phyloP scores from a whole-genome alignment of 2,113 vertebrate genomes.

The Mobula birostris region DNA sequence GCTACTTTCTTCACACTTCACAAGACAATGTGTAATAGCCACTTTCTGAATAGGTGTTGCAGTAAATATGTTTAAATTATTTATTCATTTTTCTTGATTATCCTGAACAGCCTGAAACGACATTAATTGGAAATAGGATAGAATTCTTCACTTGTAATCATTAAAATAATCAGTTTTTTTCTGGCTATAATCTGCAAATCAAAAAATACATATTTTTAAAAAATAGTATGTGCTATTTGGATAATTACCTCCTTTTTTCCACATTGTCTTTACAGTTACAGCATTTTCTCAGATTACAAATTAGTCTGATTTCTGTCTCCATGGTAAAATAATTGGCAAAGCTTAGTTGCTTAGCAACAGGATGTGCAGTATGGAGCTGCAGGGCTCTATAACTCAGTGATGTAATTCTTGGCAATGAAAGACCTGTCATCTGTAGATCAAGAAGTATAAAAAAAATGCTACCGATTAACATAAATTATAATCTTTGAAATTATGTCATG shows the following conservation, averaged over 20 bases:
- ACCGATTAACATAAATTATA: neutral
- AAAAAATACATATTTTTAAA: neutral
- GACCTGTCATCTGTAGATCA: slow-evolving; percentile 43
- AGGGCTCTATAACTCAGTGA: slow-evolving; percentile 60
- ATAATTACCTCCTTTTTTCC: slow-evolving; percentile 17
- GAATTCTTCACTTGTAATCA: neutral
- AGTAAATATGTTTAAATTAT: neutral
- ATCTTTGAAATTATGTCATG: slow-evolving; percentile 47
- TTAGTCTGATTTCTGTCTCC: slow-evolving; percentile 62
- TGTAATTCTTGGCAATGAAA: slow-evolving; percentile 58
- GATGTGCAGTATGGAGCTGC: slow-evolving; percentile 63
- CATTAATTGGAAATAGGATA: neutral
- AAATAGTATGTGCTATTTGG: neutral
- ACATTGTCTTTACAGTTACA: slow-evolving; percentile 41
- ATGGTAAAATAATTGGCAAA: slow-evolving; percentile 71
- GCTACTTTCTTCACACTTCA: neutral
- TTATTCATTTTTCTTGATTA: neutral
- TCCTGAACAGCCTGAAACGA: neutral
- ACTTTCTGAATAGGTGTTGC: neutral
- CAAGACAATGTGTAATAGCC: neutral
- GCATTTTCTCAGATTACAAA: slow-evolving; percentile 58
- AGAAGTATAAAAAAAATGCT: neutral
- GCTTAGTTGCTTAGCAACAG: slow-evolving; percentile 85
- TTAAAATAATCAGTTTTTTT: neutral
- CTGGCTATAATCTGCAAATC: neutral